Conservation (phyloP, 2,888 invertebrate species). For the Microctonus brassicae region DNA sequence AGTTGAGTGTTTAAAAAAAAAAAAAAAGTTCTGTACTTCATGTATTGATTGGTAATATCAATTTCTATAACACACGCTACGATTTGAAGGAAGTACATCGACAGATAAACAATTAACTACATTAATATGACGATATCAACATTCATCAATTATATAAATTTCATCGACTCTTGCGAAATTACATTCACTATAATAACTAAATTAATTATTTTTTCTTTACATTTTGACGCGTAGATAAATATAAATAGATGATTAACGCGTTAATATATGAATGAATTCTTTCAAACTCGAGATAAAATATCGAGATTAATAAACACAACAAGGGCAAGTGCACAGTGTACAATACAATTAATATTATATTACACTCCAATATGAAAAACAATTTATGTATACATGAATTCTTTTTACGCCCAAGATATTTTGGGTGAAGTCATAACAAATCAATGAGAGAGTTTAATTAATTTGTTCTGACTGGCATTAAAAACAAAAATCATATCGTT, state of each 20-base stretch:
- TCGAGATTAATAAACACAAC: conserved; percentile 66
- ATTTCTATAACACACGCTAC: not conserved
- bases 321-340: conserved; percentile 62
- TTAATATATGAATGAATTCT: conserved; percentile 60
- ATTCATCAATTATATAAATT: conserved; percentile 7
- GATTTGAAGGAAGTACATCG: not conserved
- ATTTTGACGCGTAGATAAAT: conserved; percentile 22
- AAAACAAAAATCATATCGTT: not conserved
- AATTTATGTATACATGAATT: conserved; percentile 56
- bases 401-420: conserved; percentile 23
- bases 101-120: not conserved
- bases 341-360: conserved; percentile 52
- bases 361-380: conserved; percentile 64
- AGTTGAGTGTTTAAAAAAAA: not conserved
- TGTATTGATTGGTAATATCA: not conserved
- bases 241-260: conserved; percentile 36
- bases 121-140: not conserved
- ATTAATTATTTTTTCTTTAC: too few relatives aligned
- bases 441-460: too few relatives aligned
- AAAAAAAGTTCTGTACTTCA: not conserved
- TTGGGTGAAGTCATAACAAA: too few relatives aligned
- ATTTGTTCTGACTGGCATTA: not conserved
- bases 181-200: not conserved
- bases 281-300: conserved; percentile 67
- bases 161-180: conserved; percentile 25